phyloP scores from a whole-genome alignment of 2,113 vertebrate species.

The Colaptes auratus region DNA sequence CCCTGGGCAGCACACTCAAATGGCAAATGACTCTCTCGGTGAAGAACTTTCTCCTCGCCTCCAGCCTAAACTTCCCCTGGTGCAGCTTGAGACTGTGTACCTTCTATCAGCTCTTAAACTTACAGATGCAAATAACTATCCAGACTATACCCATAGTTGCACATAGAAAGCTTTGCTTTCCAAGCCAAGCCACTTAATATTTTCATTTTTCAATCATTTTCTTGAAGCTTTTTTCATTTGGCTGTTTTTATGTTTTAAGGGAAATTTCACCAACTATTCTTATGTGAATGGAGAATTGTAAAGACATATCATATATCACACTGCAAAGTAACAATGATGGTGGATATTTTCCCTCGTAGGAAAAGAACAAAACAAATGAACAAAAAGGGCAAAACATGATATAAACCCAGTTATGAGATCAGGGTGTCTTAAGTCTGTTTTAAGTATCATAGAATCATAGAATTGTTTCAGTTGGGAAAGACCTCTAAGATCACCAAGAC shows the following conservation, averaged over 20 bases:
- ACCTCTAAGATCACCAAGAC: too few species aligned
- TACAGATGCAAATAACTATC: neutral
- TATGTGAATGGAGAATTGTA: neutral
- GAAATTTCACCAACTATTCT: neutral
- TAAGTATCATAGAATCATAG: too few species aligned
- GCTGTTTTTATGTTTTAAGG: neutral
- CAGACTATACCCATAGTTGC: neutral
- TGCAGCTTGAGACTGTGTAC: too few species aligned
- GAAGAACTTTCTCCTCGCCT: too few species aligned
- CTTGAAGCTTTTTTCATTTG: neutral
- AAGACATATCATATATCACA: neutral
- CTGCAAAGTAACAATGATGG: neutral
- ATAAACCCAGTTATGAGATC: too few species aligned
- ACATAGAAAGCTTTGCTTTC: neutral
- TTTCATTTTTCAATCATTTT: neutral
- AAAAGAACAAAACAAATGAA: too few species aligned
- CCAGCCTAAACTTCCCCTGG: too few species aligned
- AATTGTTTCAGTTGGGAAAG: too few species aligned
- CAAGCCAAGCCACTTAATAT: neutral
- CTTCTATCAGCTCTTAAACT: neutral
- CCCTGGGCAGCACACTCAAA: too few species aligned
- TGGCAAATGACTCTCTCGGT: too few species aligned
- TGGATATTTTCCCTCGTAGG: neutral
- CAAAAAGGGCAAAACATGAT: too few species aligned
- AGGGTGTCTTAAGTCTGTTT: too few species aligned